Base-by-base conservation (phyloP, 2,888 invertebrate genomes). In the Hydrotaea cyrtoneurina region DNA sequence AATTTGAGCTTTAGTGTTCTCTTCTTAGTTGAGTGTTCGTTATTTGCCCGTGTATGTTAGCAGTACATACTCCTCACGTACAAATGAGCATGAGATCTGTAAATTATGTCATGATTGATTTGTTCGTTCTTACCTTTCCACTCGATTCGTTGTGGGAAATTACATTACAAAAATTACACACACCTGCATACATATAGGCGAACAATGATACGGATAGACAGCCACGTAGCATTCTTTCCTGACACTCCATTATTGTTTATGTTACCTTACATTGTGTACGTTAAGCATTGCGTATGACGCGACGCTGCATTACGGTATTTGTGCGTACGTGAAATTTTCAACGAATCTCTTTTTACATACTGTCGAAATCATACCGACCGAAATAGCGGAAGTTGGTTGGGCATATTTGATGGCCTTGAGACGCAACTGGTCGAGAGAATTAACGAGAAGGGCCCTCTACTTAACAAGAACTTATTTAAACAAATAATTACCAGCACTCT, bases 281-380 rank as follows among this genome's bases (percentile, higher is more conserved):
- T 31, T 31, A 7, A 31, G 7, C 15, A 39, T 8, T 72, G 80
- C 80, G 77, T 83, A 83, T 80, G 83, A 39, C 39, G 39, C 39
- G 31, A 13, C 1, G 15, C 15, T 3, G 31, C 53, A 4, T 77
- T 81, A 31, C 57, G 17, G 46, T 55, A 72, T 82, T 43, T 11
- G 36, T 72, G 83, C 80, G 77, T 83, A 83, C 83, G 83, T 83
- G 83, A 69, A 74, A 74, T 80, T 59, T 59, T 21, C 59, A 83
- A 83, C 83, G 80, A 59, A 53, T 50, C 59, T 31, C 72, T 73
- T 59, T 50, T 23, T 13, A n/a, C n/a, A n/a, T n/a, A n/a, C n/a
- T 31, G 31, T 62, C 31, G 62, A 62, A 62, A 62, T 71, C 7
- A 59, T n/a, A 78, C 36, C 19, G 17, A 53, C 26, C 10, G 69